Conservation (phyloP, 1,140 invertebrate species). For the Drosophila yakuba region DNA sequence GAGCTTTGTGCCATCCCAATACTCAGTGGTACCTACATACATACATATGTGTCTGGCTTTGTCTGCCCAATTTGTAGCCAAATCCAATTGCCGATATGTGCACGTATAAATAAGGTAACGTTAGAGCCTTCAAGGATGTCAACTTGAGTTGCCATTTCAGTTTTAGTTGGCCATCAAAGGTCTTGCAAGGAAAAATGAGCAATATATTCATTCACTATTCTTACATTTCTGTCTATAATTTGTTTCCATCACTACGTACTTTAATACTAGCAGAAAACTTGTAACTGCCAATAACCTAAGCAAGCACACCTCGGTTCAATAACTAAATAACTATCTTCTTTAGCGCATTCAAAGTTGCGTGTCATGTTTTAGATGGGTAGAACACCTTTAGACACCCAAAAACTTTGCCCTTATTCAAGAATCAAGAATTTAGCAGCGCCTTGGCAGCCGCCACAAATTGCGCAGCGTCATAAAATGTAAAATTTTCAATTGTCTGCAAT, state of each 20-base stretch:
- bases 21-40: slow-evolving; percentile 4
- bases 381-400: slow-evolving; percentile 1
- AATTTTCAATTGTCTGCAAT: slow-evolving; percentile 81
- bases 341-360: slow-evolving; percentile 14
- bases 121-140: slow-evolving; percentile 28
- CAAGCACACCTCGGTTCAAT: slow-evolving; percentile 14
- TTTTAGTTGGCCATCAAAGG: slow-evolving; percentile 1
- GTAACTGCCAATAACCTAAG: slow-evolving; percentile 5
- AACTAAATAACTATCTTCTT: slow-evolving; percentile 37
- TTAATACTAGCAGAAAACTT: no score
- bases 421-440: slow-evolving; percentile 53
- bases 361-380: slow-evolving; percentile 42
- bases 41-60: slow-evolving; percentile 19
- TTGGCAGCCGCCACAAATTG: slow-evolving; percentile 68
- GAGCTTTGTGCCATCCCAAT: slow-evolving; percentile 34
- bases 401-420: slow-evolving; percentile 13
- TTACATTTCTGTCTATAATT: no score
- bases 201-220: no score
- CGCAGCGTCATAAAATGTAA: slow-evolving; percentile 82
- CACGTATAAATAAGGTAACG: slow-evolving; percentile 46
- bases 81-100: slow-evolving; percentile 45
- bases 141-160: slow-evolving; percentile 15
- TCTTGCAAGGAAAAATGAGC: background rate
- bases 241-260: no score
- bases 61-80: slow-evolving; percentile 43